Conservation (phyloP, 1,140 invertebrate species). For the Bombus vancouverensis region DNA sequence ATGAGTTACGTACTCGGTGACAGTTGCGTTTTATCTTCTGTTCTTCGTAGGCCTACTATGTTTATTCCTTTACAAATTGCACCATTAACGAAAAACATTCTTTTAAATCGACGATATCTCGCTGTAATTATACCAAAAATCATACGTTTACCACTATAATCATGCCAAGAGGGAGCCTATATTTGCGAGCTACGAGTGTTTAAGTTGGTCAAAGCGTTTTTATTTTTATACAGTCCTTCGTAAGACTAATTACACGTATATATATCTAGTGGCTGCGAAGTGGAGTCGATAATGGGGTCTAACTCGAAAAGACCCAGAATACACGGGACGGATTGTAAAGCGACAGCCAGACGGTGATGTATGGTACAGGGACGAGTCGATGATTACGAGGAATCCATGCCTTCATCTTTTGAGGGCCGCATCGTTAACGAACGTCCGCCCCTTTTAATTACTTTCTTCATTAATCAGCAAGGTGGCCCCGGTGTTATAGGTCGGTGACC, state of each 20-base stretch:
- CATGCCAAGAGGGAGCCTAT: neutral
- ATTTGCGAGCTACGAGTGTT: neutral
- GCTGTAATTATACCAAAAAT: too few species aligned
- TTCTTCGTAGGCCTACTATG: too few species aligned
- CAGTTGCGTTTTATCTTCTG: too few species aligned
- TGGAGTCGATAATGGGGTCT: slow-evolving; percentile 14
- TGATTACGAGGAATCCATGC: slow-evolving; percentile 54
- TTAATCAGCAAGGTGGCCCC: slow-evolving; percentile 42
- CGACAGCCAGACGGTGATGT: slow-evolving; percentile 51
- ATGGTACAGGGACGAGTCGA: slow-evolving; percentile 45
- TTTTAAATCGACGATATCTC: too few species aligned
- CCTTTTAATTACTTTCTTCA: slow-evolving; percentile 53
- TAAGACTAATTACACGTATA: slow-evolving; percentile 48
- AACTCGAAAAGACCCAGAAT: slow-evolving; percentile 25
- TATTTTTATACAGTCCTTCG: slow-evolving; percentile 12
- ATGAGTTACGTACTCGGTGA: too few species aligned
- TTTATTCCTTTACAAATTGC: too few species aligned
- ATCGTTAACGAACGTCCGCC: slow-evolving; percentile 52
- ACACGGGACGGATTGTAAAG: neutral
- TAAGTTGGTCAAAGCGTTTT: neutral
- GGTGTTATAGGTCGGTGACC: slow-evolving; percentile 8
- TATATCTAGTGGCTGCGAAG: slow-evolving; percentile 6
- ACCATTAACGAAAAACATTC: too few species aligned
- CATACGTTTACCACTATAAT: too few species aligned
- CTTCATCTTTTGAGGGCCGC: slow-evolving; percentile 11